Percentiles rank a stretch among this genome's conserved stretches.
phyloP scores from a whole-genome alignment of 2,113 vertebrate genomes.

The Sturnus vulgaris region DNA sequence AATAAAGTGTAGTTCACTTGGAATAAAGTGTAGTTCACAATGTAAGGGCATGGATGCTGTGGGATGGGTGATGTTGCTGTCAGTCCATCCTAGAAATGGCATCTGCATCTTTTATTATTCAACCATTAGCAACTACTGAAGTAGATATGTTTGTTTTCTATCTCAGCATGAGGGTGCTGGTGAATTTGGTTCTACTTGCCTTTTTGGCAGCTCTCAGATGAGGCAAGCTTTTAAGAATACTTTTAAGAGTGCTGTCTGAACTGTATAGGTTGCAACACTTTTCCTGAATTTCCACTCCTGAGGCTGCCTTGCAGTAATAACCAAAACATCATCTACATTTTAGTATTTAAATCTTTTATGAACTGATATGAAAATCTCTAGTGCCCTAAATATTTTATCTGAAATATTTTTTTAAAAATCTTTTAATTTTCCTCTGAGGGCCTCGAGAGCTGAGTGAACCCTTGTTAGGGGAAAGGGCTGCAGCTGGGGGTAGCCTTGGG shows the following conservation, averaged over 20 bases:
- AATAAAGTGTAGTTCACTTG: not conserved
- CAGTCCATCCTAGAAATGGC: not conserved
- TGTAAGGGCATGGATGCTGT: no score
- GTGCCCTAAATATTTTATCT: constrained; percentile 46
- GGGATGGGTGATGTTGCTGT: not conserved
- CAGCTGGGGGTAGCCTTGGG: not conserved
- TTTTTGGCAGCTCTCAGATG: not conserved
- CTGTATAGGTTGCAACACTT: not conserved
- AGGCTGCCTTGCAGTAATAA: not conserved
- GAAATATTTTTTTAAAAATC: not conserved
- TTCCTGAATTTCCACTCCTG: not conserved
- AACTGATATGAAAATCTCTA: not conserved
- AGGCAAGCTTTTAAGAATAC: not conserved
- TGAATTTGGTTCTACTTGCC: not conserved
- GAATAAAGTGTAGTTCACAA: not conserved
- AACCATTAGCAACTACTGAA: not conserved
- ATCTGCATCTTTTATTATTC: not conserved
- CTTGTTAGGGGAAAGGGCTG: not conserved
- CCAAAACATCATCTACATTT: constrained; percentile 20
- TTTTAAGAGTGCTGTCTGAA: not conserved
- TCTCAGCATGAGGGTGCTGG: not conserved
- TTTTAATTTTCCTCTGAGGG: not conserved
- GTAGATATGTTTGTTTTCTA: not conserved
- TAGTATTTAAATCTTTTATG: constrained; percentile 24
- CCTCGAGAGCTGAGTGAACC: not conserved